Evolutionary conservation across 2,113 vertebrate species (phyloP), one percentile per base, ranked within the genome.

Genomic region (Ophiodon elongatus): DNA sequence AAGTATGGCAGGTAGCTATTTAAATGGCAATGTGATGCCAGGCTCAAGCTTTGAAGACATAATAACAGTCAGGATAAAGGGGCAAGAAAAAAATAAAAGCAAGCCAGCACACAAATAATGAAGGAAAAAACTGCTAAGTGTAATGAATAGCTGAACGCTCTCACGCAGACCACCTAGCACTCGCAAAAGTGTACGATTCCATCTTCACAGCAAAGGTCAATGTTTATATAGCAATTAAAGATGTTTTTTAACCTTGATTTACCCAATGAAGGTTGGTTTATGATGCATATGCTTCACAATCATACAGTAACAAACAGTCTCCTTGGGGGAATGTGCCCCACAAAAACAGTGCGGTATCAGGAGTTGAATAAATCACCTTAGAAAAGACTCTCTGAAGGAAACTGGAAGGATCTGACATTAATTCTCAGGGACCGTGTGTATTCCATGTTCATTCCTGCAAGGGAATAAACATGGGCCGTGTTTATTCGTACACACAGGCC

Each of bases 1-100:
- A 63, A 78, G 80, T 9, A 60, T 84, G 88, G 83, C 91, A 95
- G 86, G 85, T 88, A 92, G 85, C 70, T 87, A 89, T 94, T 95
- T 92, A 86, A 63, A 85, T 62, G 60, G 74, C 76, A 87, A 80
- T 27, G 25, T 62, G 39, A 80, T 85, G 84, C 78, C 79, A 89
- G 43, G 85, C 73, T 80, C 47, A 75, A 85, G 59, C 45, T 81
- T 69, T 87, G 71, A 88, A 79, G 56, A 73, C 79, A 81, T 87
- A 88, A 87, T 82, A 74, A 90, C 19, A 76, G 70, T n/a, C 23
- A 62, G 45, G 52, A 80, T 76, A 62, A 50, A 4, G 23, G 21
- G 52, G 45, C 41, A 74, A 73, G 47, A 52, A 23, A 19, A 4
- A 17, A 73, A n/a, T n/a, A n/a, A n/a, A 41, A 79, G 56, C 31